These are phyloP conservation scores for Chrysaora quinquecirrha DNA, from an alignment of 30 jellyfish, hydroid and myxozoan genomes.

Conservation along the genomic window DNA sequence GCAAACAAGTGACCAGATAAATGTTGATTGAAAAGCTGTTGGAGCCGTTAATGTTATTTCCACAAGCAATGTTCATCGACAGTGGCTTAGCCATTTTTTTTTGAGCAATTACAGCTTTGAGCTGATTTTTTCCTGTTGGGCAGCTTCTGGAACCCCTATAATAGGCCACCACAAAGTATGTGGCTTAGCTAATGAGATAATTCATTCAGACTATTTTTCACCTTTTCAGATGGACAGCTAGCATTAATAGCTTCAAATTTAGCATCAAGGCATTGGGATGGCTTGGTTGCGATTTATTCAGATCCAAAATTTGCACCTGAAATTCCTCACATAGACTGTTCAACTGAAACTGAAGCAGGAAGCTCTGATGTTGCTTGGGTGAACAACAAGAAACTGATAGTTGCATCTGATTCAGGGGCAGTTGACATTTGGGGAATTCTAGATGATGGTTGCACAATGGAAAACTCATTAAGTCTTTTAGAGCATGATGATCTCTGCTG, in stretches of 20 bases:
- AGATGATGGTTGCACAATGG: constrained; percentile 54
- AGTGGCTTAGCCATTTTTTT: too few species aligned
- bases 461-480: constrained; percentile 33
- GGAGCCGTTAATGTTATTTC: too few species aligned
- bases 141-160: too few species aligned
- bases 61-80: too few species aligned
- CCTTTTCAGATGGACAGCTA: constrained; percentile 64
- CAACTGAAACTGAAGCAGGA: constrained; percentile 83
- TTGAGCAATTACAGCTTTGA: too few species aligned
- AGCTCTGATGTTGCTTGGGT: constrained; percentile 79
- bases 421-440: constrained; percentile 61
- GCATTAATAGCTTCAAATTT: constrained; percentile 89
- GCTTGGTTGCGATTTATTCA: constrained; percentile 72
- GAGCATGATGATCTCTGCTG: constrained; percentile 94
- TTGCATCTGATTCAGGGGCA: constrained; percentile 80
- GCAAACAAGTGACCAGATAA: too few species aligned
- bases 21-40: too few species aligned
- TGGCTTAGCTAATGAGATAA: too few species aligned
- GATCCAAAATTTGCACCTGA: constrained; percentile 82
- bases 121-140: too few species aligned
- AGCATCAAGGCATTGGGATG: constrained; percentile 91
- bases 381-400: constrained; percentile 40
- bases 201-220: too few species aligned
- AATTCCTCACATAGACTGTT: constrained; percentile 76
- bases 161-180: too few species aligned